phyloP scores from a whole-genome alignment of 2,888 invertebrate species.

The Cinara cedri region DNA sequence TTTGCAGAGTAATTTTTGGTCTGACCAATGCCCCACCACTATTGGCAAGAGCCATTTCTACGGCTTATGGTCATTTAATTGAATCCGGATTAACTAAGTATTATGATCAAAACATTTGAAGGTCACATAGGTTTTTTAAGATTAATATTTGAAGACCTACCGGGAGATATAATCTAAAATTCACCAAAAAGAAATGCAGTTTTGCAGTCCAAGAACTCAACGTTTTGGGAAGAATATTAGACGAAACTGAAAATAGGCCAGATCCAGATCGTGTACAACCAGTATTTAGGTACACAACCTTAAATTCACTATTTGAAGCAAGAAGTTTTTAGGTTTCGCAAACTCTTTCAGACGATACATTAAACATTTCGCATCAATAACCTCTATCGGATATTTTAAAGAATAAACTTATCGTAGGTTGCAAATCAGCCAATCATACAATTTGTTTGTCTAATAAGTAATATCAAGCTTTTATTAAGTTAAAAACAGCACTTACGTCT shows the following conservation, averaged over 20 bases:
- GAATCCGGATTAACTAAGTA: neutral
- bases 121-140: neutral
- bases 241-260: neutral
- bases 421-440: no score
- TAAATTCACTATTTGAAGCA: neutral
- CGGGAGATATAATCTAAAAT: conserved; percentile 7
- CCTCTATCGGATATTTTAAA: neutral
- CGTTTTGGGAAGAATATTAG: conserved; percentile 1
- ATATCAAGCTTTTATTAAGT: conserved; percentile 6
- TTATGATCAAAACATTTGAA: conserved; percentile 26
- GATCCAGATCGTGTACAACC: neutral
- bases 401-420: neutral
- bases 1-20: conserved; percentile 26
- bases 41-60: neutral
- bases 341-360: neutral
- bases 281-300: conserved; percentile 5
- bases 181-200: neutral
- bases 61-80: conserved; percentile 11
- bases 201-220: conserved; percentile 16
- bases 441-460: neutral
- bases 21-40: neutral
- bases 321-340: conserved; percentile 16
- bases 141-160: conserved; percentile 1
- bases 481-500: neutral
- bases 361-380: conserved; percentile 12